Evolutionary conservation across 2,888 invertebrate genomes (phyloP).

Genomic region (Euzophera pinguis): DNA sequence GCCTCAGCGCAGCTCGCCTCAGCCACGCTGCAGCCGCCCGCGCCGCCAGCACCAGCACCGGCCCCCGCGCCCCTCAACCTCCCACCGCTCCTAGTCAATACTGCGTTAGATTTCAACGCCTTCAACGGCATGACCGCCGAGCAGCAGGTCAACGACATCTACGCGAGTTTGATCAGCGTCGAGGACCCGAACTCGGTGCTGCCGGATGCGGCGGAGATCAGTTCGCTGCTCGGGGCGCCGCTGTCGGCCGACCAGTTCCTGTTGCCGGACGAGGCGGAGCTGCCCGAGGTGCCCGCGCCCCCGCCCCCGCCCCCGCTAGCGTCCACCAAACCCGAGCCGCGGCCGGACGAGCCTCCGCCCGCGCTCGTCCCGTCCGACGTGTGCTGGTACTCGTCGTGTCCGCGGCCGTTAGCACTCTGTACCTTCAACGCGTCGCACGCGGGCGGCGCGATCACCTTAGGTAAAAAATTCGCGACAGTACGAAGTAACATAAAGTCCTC

Average conservation of each 20-base stretch:
- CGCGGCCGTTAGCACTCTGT: slow-evolving; percentile 80
- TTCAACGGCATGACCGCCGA: slow-evolving; percentile 62
- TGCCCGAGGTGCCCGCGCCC: slow-evolving; percentile 36
- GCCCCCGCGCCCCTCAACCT: slow-evolving; percentile 35
- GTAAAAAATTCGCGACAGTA: slow-evolving; percentile 71
- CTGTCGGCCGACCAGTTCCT: slow-evolving; percentile 48
- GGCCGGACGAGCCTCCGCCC: slow-evolving; percentile 41
- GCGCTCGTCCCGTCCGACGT: slow-evolving; percentile 56
- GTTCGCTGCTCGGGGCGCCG: slow-evolving; percentile 58
- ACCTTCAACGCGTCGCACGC: slow-evolving; percentile 79
- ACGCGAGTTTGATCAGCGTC: slow-evolving; percentile 56
- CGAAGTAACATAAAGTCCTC: slow-evolving; percentile 73
- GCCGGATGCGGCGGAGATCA: slow-evolving; percentile 58
- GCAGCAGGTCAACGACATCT: slow-evolving; percentile 66
- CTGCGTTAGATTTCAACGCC: slow-evolving; percentile 54
- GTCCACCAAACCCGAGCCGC: slow-evolving; percentile 31
- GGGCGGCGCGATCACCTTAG: slow-evolving; percentile 77
- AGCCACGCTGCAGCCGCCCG: slow-evolving; percentile 23
- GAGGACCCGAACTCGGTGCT: slow-evolving; percentile 57
- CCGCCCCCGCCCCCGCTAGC: slow-evolving; percentile 35
- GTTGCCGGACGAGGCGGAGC: slow-evolving; percentile 54
- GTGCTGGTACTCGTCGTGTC: slow-evolving; percentile 76
- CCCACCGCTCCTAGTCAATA: slow-evolving; percentile 61
- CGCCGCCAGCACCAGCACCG: slow-evolving; percentile 24
- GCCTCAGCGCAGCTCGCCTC: too few relatives aligned